These are phyloP conservation scores for Zingel zingel DNA, from an alignment of 2,113 vertebrate genomes.

Conservation along the genomic window DNA sequence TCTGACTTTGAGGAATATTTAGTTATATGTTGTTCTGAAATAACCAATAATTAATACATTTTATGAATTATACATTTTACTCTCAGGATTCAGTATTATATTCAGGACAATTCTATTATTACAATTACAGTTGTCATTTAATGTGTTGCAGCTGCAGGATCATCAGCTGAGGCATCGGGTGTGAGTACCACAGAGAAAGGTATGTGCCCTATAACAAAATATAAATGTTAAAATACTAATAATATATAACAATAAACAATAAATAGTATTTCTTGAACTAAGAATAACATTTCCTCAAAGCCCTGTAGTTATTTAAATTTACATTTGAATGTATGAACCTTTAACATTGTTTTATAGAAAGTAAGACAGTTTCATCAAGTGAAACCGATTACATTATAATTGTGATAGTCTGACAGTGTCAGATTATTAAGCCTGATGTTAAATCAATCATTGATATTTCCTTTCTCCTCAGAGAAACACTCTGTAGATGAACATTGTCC, in stretches of 20 bases:
- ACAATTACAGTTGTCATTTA: not conserved
- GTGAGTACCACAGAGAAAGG: not conserved
- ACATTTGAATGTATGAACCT: not conserved
- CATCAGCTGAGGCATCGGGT: not conserved
- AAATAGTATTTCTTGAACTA: not conserved
- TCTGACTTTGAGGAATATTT: no score
- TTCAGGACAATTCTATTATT: not conserved
- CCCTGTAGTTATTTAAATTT: not conserved
- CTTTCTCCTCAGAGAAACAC: not conserved
- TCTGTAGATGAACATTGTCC: not conserved
- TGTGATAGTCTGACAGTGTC: not conserved
- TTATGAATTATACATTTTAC: no score
- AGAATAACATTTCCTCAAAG: not conserved
- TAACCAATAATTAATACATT: no score
- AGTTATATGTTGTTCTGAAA: no score
- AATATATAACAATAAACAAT: not conserved
- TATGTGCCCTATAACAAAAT: not conserved
- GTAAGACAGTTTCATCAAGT: not conserved
- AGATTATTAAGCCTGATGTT: not conserved
- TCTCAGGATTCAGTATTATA: no score
- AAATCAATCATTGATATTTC: not conserved
- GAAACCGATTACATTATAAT: not conserved
- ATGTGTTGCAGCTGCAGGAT: not conserved
- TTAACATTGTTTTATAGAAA: not conserved
- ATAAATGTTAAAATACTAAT: not conserved